phyloP scores from a whole-genome alignment of 2,113 vertebrate genomes.

The Myodes glareolus region DNA sequence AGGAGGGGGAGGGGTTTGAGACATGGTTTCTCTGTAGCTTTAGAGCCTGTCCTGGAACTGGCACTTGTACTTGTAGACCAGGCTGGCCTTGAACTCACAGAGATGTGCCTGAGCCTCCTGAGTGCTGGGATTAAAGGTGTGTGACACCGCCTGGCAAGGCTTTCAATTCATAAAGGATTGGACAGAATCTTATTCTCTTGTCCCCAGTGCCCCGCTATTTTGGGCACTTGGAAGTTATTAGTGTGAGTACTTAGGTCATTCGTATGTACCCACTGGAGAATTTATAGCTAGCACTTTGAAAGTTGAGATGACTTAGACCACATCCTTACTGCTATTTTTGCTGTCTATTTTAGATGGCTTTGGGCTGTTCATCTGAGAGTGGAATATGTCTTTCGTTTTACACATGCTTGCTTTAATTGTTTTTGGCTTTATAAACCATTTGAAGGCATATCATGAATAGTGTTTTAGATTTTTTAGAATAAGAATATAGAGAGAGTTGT shows the following conservation, averaged over 20 bases:
- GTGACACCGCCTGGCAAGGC: background rate
- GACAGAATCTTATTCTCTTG: background rate
- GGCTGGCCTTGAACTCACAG: no score
- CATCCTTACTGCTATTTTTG: background rate
- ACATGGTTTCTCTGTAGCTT: no score
- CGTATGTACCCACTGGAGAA: background rate
- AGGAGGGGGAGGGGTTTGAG: background rate
- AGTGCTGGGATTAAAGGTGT: background rate
- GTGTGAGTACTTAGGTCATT: background rate
- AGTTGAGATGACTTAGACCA: background rate
- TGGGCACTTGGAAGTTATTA: background rate
- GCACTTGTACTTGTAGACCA: no score
- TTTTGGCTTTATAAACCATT: constrained; percentile 22
- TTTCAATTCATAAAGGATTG: background rate
- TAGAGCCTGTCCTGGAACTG: no score
- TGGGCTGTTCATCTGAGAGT: constrained; percentile 27
- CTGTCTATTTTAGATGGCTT: background rate
- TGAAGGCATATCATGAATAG: constrained; percentile 14
- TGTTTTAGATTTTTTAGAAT: constrained; percentile 32
- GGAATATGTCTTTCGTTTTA: constrained; percentile 5
- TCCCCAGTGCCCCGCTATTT: background rate
- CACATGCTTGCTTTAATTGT: constrained; percentile 41
- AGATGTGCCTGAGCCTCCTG: no score
- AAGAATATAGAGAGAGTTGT: constrained; percentile 29
- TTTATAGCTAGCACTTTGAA: background rate